Evolutionary conservation across 2,113 vertebrate genomes (phyloP).

Genomic region (Limnothrissa miodon): DNA sequence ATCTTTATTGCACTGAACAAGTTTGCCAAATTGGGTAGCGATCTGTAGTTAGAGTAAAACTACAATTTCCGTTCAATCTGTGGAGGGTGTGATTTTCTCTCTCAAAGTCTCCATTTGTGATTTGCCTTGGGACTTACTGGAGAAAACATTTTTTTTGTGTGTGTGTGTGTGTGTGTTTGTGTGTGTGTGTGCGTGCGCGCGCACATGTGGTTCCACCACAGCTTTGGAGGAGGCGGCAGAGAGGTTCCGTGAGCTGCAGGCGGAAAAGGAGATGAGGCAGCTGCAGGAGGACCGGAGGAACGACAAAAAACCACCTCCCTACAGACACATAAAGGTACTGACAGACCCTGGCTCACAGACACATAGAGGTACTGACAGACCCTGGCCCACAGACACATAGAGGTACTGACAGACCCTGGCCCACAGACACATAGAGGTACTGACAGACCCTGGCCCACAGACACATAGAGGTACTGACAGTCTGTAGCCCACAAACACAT

Average conservation of each 20-base stretch:
- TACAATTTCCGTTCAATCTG: too few relatives aligned
- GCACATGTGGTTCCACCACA: conserved; percentile 48
- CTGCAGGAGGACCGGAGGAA: conserved; percentile 96
- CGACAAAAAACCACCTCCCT: conserved; percentile 96
- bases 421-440: conserved; percentile 93
- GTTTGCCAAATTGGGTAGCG: too few relatives aligned
- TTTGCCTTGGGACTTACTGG: not conserved
- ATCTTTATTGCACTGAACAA: too few relatives aligned
- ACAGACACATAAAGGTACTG: conserved; percentile 90
- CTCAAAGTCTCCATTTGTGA: not conserved
- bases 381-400: conserved; percentile 86
- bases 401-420: conserved; percentile 70
- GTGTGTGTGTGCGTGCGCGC: not conserved
- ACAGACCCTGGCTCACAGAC: conserved; percentile 58
- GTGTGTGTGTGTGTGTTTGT: not conserved
- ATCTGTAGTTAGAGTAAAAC: too few relatives aligned
- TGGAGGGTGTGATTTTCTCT: too few relatives aligned
- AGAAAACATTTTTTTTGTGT: not conserved
- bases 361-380: conserved; percentile 81
- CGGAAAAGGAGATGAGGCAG: conserved; percentile 91
- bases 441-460: not conserved
- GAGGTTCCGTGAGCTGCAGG: conserved; percentile 89
- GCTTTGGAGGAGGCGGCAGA: conserved; percentile 91
- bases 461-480: too few relatives aligned
- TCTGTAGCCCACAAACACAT: conserved; percentile 96